Percentiles rank a stretch among this genome's conserved stretches.
Evolutionary conservation across 2,888 invertebrate species (phyloP).

Genomic region (Drosophila quinaria): DNA sequence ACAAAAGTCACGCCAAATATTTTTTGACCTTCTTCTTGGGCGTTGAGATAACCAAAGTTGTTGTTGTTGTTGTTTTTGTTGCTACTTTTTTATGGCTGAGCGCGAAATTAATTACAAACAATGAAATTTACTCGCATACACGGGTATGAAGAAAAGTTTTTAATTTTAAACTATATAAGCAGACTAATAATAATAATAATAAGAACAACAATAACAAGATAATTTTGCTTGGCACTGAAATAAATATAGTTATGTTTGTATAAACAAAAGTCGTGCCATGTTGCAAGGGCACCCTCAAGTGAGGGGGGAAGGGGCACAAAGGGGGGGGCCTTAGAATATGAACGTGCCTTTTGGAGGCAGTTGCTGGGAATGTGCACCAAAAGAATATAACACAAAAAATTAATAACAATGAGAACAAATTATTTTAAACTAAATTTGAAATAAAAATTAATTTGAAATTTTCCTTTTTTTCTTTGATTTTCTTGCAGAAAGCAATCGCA

Average conservation of each 20-base stretch:
- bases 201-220: slow-evolving; percentile 42
- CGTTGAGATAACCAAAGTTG: slow-evolving; percentile 56
- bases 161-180: slow-evolving; percentile 30
- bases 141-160: slow-evolving; percentile 30
- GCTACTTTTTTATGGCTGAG: slow-evolving; percentile 39
- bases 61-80: slow-evolving; percentile 28
- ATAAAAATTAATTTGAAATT: background rate
- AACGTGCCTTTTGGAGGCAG: slow-evolving; percentile 46
- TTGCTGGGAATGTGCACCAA: slow-evolving; percentile 3
- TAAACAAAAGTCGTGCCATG: slow-evolving; percentile 40
- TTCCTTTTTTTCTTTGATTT: slow-evolving; percentile 23
- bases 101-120: slow-evolving; percentile 74
- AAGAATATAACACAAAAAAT: background rate
- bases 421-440: background rate
- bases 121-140: slow-evolving; percentile 38
- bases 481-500: slow-evolving; percentile 87
- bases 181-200: slow-evolving; percentile 41
- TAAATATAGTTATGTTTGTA: slow-evolving; percentile 6
- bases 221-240: slow-evolving; percentile 23
- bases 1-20: slow-evolving; percentile 63
- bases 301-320: background rate
- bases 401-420: background rate
- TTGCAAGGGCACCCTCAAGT: slow-evolving; percentile 16
- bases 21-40: slow-evolving; percentile 68
- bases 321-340: background rate